Conservation (phyloP, 53 echinoderm and acorn worm genomes). For the Henricia sp. region DNA sequence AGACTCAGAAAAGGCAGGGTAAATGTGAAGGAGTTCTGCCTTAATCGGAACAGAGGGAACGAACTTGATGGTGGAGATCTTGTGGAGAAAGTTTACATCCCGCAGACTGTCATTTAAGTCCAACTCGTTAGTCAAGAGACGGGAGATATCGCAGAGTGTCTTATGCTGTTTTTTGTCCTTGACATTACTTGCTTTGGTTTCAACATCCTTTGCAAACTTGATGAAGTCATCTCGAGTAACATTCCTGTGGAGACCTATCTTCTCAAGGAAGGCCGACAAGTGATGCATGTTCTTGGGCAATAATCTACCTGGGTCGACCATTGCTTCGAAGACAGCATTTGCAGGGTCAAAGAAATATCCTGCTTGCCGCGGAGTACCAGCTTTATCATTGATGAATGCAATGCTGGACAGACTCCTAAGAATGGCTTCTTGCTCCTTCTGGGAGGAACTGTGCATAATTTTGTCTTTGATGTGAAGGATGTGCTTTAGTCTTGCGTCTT, state of each 20-base stretch:
- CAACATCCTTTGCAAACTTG: constrained; percentile 41
- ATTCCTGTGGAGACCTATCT: constrained; percentile 36
- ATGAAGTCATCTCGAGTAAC: constrained; percentile 30
- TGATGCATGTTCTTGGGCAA: constrained; percentile 3
- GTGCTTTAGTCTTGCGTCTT: constrained; percentile 24
- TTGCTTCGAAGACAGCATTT: constrained; percentile 34
- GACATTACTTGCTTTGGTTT: not conserved
- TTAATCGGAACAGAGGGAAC: constrained; percentile 34
- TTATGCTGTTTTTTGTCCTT: not conserved
- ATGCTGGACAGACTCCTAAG: not conserved
- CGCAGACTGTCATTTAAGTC: not conserved
- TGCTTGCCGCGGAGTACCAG: not conserved
- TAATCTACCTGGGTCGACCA: constrained; percentile 20
- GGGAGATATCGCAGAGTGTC: not conserved
- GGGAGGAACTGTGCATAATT: not conserved
- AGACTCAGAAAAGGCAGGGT: constrained; percentile 1
- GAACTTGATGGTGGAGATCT: constrained; percentile 37
- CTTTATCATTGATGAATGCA: constrained; percentile 18
- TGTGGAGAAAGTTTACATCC: not conserved
- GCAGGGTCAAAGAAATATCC: constrained; percentile 46
- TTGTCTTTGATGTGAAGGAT: constrained; percentile 21
- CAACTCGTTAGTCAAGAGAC: constrained; percentile 13
- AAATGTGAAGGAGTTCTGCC: constrained; percentile 8
- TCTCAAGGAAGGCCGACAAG: constrained; percentile 17
- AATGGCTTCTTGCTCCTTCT: constrained; percentile 8